Conservation (phyloP, 2,113 vertebrate genomes). For the Macaca mulatta region DNA sequence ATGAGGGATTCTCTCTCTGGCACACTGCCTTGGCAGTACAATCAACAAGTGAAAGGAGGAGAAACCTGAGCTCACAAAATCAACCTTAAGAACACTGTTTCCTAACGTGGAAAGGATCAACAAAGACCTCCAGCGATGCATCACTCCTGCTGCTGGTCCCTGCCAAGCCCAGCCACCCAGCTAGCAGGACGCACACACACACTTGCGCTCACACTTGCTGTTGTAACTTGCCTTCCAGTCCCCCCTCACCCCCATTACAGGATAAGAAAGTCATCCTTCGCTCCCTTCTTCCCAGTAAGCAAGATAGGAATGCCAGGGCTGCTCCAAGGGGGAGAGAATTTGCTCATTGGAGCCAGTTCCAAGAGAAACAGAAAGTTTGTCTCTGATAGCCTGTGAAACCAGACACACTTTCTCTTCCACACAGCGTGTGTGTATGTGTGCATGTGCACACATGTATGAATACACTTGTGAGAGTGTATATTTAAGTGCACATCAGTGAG, state of each 20-base stretch:
- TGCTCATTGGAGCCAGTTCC: conserved; percentile 42
- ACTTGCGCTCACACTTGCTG: not conserved
- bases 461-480: not conserved
- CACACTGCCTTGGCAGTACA: conserved; percentile 48
- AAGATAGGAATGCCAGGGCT: not conserved
- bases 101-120: conserved; percentile 70
- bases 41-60: conserved; percentile 23
- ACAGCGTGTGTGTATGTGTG: not conserved
- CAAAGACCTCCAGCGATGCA: conserved; percentile 65
- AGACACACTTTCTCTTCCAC: conserved; percentile 9
- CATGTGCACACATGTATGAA: not conserved
- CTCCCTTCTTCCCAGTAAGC: conserved; percentile 46
- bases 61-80: conserved; percentile 62
- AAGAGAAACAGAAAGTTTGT: conserved; percentile 54
- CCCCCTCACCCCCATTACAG: conserved; percentile 43
- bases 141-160: not conserved
- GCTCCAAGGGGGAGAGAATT: conserved; percentile 53
- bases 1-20: conserved; percentile 22
- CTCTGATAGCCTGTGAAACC: conserved; percentile 41
- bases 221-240: conserved; percentile 41
- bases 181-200: not conserved
- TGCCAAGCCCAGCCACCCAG: conserved; percentile 76
- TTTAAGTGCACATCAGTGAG: not conserved
- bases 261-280: conserved; percentile 35
- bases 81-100: conserved; percentile 58